phyloP scores from a whole-genome alignment of 2,797 vertebrate genomes.

The Psittacula derbiana region DNA sequence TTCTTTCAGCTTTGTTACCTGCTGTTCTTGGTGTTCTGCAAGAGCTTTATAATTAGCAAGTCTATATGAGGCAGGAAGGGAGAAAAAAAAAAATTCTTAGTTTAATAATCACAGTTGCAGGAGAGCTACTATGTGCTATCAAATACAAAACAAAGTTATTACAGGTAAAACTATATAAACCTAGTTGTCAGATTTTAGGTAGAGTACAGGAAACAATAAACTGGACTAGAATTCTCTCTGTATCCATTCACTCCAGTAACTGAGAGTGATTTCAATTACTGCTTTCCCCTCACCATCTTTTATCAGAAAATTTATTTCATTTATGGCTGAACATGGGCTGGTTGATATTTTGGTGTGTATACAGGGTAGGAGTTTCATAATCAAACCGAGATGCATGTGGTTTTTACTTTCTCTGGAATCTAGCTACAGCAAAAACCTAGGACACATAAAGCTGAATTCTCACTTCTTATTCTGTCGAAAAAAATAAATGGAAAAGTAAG shows the following conservation, averaged over 20 bases:
- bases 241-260: background rate
- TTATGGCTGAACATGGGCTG: background rate
- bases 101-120: background rate
- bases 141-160: background rate
- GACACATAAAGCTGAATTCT: background rate
- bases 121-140: background rate
- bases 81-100: background rate
- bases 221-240: background rate
- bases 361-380: background rate
- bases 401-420: background rate
- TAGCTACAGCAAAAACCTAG: background rate
- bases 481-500: background rate
- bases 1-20: slow-evolving; percentile 83
- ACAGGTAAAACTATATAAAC: background rate
- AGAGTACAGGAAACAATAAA: background rate
- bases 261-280: background rate
- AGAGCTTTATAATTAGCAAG: slow-evolving; percentile 76
- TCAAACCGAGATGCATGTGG: fast-evolving
- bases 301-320: background rate
- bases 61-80: slow-evolving; percentile 41
- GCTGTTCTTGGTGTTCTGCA: slow-evolving; percentile 78
- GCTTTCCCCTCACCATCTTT: background rate
- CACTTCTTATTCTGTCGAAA: background rate
- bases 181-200: background rate
- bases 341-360: background rate